These are phyloP conservation scores for Malacosoma neustria DNA, from an alignment of 2,888 invertebrate genomes.

Conservation along the genomic window DNA sequence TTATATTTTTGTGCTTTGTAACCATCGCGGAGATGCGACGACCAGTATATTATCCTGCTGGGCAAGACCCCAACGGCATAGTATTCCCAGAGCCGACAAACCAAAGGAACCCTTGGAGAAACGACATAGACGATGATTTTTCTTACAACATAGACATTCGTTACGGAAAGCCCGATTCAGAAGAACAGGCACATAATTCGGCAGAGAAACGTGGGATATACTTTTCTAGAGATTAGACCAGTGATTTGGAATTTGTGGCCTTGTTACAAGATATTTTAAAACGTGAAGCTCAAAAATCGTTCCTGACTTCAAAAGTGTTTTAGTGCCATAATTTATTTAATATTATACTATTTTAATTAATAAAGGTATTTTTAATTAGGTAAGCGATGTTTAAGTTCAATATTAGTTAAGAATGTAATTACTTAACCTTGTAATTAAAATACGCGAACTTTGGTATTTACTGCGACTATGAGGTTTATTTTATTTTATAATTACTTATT, in stretches of 20 bases:
- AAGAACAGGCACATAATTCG: background rate
- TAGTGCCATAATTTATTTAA: background rate
- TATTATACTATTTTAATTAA: too few relatives aligned
- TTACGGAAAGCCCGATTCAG: conserved; percentile 13
- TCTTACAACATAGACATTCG: conserved; percentile 20
- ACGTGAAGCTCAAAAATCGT: background rate
- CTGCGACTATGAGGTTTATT: background rate
- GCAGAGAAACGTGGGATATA: background rate
- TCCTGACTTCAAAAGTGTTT: background rate
- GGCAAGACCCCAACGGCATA: conserved; percentile 31
- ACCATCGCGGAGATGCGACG: conserved; percentile 12
- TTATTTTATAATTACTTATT: background rate
- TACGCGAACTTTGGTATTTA: background rate
- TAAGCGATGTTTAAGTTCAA: background rate
- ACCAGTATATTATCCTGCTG: conserved; percentile 27
- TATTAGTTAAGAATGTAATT: background rate
- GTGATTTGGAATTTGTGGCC: too few relatives aligned
- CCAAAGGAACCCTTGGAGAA: conserved; percentile 18
- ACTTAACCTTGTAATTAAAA: background rate
- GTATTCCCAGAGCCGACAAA: conserved; percentile 48
- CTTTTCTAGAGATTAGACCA: background rate
- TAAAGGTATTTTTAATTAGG: too few relatives aligned
- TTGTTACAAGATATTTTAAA: too few relatives aligned
- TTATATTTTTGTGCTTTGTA: background rate
- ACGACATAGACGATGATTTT: conserved; percentile 24